Base-by-base conservation (phyloP, 2,113 vertebrate genomes). In the Tachysurus vachellii region DNA sequence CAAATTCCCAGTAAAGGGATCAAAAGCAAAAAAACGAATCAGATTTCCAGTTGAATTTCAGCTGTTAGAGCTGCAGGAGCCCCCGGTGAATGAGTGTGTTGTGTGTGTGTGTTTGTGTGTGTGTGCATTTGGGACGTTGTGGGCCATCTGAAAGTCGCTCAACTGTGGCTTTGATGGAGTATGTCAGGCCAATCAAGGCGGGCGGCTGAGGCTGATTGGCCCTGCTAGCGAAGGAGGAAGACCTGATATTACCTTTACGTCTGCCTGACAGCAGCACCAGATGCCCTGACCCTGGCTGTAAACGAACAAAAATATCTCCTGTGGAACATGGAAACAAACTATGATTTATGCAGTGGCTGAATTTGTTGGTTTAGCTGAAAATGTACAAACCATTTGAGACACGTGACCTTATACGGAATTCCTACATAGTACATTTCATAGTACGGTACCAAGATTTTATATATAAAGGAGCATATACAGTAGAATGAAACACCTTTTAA, bases 111-210 rank as follows among this genome's bases (percentile, higher is more conserved):
- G 47, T 80, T 36, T 23, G 11, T 42, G 50, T 42, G 21, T 57
- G 79, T 57, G 80, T 91, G 91, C 91, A 91, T 93, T 91, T 92
- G 88, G 89, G 91, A 84, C 84, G 83, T 83, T 88, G 89, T 42
- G 54, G 68, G 70, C 80, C 90, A 88, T 86, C 80, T 83, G 86
- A 83, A 75, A 84, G 62, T 53, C 71, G 91, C 90, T 94, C 93
- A 92, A 93, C 92, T 93, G 64, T 89, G 90, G 91, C 91, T 94
- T 94, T 95, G 94, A 96, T 94, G 93, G 94, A 95, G 94, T 94
- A 95, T 95, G 94, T 95, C 94, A 95, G 94, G 93, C 93, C 95
- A 95, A 96, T 95, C 95, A 95, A 93, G 91, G 92, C 87, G 81
- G 93, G 91, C 93, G 94, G 93, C 92, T 92, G 91, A 94, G 93